phyloP scores from a whole-genome alignment of 1,140 invertebrate genomes.

The Ceratitis capitata region DNA sequence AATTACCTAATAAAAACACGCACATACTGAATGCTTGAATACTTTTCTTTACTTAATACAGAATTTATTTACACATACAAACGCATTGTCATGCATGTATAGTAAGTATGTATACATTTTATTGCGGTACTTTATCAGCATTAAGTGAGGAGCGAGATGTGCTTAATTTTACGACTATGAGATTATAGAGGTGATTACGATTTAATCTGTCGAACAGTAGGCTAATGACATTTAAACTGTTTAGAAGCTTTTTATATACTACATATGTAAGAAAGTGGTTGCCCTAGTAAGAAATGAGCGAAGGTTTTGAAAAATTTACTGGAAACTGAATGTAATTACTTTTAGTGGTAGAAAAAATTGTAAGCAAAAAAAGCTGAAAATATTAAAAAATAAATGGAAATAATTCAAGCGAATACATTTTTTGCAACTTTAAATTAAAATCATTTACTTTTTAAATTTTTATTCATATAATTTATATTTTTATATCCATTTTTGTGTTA shows the following conservation, averaged over 20 bases:
- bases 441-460: too few relatives aligned
- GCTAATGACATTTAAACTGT: conserved; percentile 2
- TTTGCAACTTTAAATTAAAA: too few relatives aligned
- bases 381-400: too few relatives aligned
- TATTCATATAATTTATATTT: too few relatives aligned
- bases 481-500: too few relatives aligned
- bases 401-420: too few relatives aligned
- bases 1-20: neutral
- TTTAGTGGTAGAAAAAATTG: too few relatives aligned
- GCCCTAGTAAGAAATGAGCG: too few relatives aligned
- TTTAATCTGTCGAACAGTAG: neutral
- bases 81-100: neutral
- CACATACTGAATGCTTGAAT: neutral
- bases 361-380: too few relatives aligned
- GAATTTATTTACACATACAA: neutral
- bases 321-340: too few relatives aligned
- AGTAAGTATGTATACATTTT: neutral
- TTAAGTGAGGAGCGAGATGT: neutral
- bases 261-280: neutral
- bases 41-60: neutral
- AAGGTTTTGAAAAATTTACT: too few relatives aligned
- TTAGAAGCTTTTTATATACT: neutral
- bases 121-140: neutral
- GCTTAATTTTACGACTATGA: neutral
- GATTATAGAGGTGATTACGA: neutral